Base-by-base conservation (phyloP, 1,140 invertebrate species). In the Brachionus asplanchnoidis region DNA sequence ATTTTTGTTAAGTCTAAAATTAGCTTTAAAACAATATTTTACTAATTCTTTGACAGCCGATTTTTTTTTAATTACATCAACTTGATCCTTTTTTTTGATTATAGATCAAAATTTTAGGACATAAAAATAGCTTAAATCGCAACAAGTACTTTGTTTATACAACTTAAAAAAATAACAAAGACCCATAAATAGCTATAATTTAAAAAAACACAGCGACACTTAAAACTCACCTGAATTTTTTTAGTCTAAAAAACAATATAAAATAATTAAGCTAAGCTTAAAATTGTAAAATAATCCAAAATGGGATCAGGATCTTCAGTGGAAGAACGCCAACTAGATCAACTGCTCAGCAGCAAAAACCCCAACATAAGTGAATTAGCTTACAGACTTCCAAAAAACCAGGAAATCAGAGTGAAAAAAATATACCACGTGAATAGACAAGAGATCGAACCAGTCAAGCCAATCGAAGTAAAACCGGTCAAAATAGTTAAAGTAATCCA, bases 391-490 rank as follows among this genome's bases (percentile, higher is more conserved):
- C 73, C 79, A 32, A 68, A 28, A 14, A 82, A 82, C 46, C 50
- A 65, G 36, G 79, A 82, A 23, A 60, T 82, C 2, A 12, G 79
- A 32, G 79, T 82, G 20, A 42, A 36, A 26, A 82, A 82, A 46
- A 65, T 82, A 26, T 82, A 82, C 65, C 79, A 82, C 12, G 50
- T 82, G 12, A 82, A 82, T 65, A 60, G 36, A 82, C 79, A 53
- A 26, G 32, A 40, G 14, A 26, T 3, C 8, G 12, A 23, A 65
- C 3, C 53, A 32, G 20, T 14, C 14, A 7, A 26, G 65, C 79
- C 50, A 42, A 26, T 32, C 12, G 23, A 8, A 23, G 6, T 56
- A 2, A 26, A 23, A 23, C 50, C 79, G 20, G 77, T 80, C 11
- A 80, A 80, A 80, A 11, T 42, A 56, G 77, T 80, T 9, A 26